Evolutionary conservation across 2,888 invertebrate genomes (phyloP).

Genomic region (Caprella mutica): DNA sequence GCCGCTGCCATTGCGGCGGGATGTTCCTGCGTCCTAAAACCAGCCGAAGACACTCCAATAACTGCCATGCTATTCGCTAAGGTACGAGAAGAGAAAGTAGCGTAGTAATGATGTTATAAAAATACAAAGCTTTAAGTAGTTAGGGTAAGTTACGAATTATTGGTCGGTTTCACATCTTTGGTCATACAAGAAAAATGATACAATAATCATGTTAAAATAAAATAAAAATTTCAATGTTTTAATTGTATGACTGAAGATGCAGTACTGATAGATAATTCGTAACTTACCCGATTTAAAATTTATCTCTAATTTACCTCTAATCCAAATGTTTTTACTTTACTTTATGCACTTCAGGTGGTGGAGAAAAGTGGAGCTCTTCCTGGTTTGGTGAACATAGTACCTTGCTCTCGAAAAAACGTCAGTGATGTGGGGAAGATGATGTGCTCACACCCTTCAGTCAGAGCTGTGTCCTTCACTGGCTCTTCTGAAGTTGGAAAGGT

Average conservation of each 20-base stretch:
- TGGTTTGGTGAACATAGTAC: conserved; percentile 48
- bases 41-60: conserved; percentile 49
- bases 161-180: background rate
- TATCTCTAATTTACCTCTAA: too few relatives aligned
- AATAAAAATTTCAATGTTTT: too few relatives aligned
- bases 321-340: too few relatives aligned
- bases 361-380: conserved; percentile 39
- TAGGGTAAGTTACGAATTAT: background rate
- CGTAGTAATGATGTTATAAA: background rate
- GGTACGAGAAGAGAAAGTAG: conserved; percentile 45
- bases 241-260: too few relatives aligned
- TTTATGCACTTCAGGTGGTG: conserved; percentile 11
- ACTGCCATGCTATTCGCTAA: conserved; percentile 47
- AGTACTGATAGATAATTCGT: too few relatives aligned
- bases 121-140: background rate
- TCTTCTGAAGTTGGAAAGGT: conserved; percentile 37
- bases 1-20: conserved; percentile 48
- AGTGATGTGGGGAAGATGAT: conserved; percentile 44
- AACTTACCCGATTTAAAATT: too few relatives aligned
- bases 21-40: conserved; percentile 47
- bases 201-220: background rate
- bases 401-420: conserved; percentile 41
- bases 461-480: conserved; percentile 48
- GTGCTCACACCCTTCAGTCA: conserved; percentile 44
- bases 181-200: too few relatives aligned